Base-by-base conservation (phyloP, 2,113 vertebrate genomes). In the Forbesichthys papilliferus region DNA sequence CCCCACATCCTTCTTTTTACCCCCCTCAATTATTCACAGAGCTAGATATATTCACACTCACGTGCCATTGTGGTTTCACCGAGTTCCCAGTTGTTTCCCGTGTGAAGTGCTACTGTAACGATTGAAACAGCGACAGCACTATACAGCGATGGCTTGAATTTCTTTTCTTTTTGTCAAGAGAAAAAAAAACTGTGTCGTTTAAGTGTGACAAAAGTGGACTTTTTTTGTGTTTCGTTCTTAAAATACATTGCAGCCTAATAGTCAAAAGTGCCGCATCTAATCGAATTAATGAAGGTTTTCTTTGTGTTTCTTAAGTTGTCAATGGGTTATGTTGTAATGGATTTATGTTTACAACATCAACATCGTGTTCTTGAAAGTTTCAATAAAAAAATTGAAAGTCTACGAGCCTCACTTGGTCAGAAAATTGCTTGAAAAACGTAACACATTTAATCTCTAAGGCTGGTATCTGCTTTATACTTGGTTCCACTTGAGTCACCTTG, bases 281-380 rank as follows among this genome's bases (percentile, higher is more conserved):
- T 89, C 80, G 75, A 78, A 84, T 27, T 87, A 89, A 95, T 93
- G 94, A 95, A 96, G 95, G 93, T 93, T 91, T 95, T 89, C 90
- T 94, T 94, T 94, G 92, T 94, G 93, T 95, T 95, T 91, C 91
- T 86, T 93, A 93, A 91, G 91, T 93, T 94, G 92, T 95, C 92
- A 90, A 89, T 91, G 84, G 92, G 91, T 93, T 93, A 87, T 94
- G 93, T 95, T 90, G 90, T 91, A 89, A 82, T 78, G 74, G 86
- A 86, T 84, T 69, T 82, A 73, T 85, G 86, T 94, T 92, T 87
- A 91, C 88, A 88, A 90, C 87, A 90, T 90, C 85, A 72, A 89
- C 86, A 89, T 94, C 88, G 90, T 94, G 88, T 94, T 93, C 92
- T 90, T 91, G 91, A 93, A 95, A 93, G 91, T 96, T 96, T 96